phyloP scores from a whole-genome alignment of 2,797 vertebrate genomes.

The Enteromius treurensis region DNA sequence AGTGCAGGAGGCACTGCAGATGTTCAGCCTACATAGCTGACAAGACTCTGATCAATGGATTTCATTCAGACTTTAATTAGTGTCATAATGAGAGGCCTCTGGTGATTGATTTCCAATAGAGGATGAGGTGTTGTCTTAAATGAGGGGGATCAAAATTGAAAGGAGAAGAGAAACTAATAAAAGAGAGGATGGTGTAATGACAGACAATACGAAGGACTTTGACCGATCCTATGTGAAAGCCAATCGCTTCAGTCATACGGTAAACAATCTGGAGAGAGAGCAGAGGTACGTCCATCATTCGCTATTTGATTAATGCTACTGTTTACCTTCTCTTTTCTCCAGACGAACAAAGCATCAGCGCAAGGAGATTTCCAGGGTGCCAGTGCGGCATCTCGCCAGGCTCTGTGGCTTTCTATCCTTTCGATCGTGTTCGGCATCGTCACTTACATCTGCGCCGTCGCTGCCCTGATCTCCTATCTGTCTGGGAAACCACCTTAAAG shows the following conservation, averaged over 20 bases:
- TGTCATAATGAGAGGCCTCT: slow-evolving; percentile 70
- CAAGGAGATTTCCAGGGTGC: slow-evolving; percentile 86
- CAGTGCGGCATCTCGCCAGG: slow-evolving; percentile 82
- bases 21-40: slow-evolving; percentile 36
- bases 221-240: not conserved
- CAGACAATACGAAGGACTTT: slow-evolving; percentile 42
- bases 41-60: slow-evolving; percentile 68
- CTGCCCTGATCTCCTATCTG: slow-evolving; percentile 85
- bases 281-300: slow-evolving; percentile 50
- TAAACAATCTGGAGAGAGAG: not conserved
- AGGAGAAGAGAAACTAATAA: slow-evolving; percentile 45
- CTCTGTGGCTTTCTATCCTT: slow-evolving; percentile 86
- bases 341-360: slow-evolving; percentile 90
- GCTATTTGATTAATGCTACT: slow-evolving; percentile 61
- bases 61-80: slow-evolving; percentile 75
- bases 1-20: not conserved
- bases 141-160: slow-evolving; percentile 28
- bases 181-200: slow-evolving; percentile 52
- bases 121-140: slow-evolving; percentile 60
- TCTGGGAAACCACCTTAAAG: slow-evolving; percentile 85
- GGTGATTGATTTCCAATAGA: slow-evolving; percentile 73
- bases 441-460: slow-evolving; percentile 84
- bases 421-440: slow-evolving; percentile 88
- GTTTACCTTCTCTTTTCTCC: slow-evolving; percentile 44
- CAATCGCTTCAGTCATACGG: slow-evolving; percentile 30